Conservation (phyloP, 2,888 invertebrate genomes). For the Hermaeophaga mercurialis region DNA sequence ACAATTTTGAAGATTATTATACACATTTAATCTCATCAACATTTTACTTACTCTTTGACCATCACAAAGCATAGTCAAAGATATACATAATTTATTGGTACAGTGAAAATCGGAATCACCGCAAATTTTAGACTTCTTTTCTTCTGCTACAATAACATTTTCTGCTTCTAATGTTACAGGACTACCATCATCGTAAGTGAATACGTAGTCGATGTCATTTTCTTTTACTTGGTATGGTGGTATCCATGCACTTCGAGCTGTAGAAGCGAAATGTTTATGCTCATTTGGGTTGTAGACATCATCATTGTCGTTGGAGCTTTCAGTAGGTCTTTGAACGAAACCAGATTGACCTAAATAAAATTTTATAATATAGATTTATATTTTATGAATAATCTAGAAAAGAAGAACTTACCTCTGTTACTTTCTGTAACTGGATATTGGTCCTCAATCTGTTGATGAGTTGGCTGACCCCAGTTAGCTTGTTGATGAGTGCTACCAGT, state of each 20-base stretch:
- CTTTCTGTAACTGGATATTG: conserved; percentile 4
- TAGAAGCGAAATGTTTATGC: conserved; percentile 31
- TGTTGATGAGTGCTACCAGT: background rate
- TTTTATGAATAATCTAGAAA: background rate
- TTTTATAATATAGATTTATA: background rate
- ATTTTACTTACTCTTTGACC: conserved; percentile 57
- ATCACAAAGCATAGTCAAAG: conserved; percentile 63
- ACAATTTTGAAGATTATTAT: no score
- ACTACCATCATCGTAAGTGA: conserved; percentile 49
- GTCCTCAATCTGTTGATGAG: conserved; percentile 5
- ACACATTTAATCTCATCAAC: background rate
- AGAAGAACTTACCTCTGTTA: conserved; percentile 5
- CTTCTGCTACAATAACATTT: conserved; percentile 35
- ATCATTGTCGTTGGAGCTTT: conserved; percentile 32
- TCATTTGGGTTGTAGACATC: conserved; percentile 39
- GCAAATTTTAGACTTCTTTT: conserved; percentile 34
- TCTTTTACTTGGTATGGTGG: conserved; percentile 49
- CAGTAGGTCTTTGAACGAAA: background rate
- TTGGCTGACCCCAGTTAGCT: background rate
- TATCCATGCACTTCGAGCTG: conserved; percentile 42
- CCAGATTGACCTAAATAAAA: background rate
- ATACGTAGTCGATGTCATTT: conserved; percentile 52
- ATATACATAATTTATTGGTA: conserved; percentile 59
- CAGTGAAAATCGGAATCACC: conserved; percentile 59
- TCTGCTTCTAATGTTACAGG: conserved; percentile 43